These are phyloP conservation scores for Blastobasis adustella DNA, from an alignment of 2,888 invertebrate genomes.

Conservation along the genomic window DNA sequence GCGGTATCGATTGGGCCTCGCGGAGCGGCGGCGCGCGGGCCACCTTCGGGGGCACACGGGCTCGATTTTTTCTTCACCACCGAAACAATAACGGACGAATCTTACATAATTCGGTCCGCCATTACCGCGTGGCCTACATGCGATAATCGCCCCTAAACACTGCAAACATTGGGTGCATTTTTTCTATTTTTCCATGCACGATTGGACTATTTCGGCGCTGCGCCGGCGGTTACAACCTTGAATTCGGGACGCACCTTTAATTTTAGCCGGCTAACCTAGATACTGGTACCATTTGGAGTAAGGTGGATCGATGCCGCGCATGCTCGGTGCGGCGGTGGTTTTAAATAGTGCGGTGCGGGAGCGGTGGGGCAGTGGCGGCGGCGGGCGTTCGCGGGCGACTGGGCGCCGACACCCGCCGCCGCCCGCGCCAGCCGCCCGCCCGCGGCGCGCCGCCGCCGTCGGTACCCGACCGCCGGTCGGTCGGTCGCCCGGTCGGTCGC, in stretches of 20 bases:
- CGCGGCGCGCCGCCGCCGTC: constrained; percentile 10
- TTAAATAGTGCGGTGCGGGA: constrained; percentile 44
- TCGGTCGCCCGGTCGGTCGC: too few species aligned
- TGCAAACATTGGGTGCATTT: constrained; percentile 39
- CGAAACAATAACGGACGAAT: constrained; percentile 56
- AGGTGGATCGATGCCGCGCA: constrained; percentile 62
- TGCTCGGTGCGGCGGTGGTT: constrained; percentile 53
- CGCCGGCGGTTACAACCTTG: constrained; percentile 67
- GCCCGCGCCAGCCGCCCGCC: constrained; percentile 19
- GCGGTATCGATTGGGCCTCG: constrained; percentile 20
- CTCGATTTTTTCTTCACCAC: constrained; percentile 19
- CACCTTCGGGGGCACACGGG: constrained; percentile 10
- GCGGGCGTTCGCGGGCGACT: constrained; percentile 42
- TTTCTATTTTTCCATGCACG: constrained; percentile 57
- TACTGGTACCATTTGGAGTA: constrained; percentile 60
- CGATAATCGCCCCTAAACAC: constrained; percentile 52
- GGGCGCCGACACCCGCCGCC: constrained; percentile 26
- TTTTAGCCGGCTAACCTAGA: constrained; percentile 74
- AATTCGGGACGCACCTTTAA: constrained; percentile 72
- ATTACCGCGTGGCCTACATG: constrained; percentile 44
- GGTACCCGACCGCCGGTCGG: too few species aligned
- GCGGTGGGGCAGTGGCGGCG: constrained; percentile 32
- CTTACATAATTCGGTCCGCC: constrained; percentile 69
- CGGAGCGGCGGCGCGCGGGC: constrained; percentile 13
- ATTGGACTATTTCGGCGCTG: constrained; percentile 61